Percentiles rank a stretch among this genome's conserved stretches.
Conservation (phyloP, 2,797 vertebrate genomes). For the Sebastes kiyomatsui region DNA sequence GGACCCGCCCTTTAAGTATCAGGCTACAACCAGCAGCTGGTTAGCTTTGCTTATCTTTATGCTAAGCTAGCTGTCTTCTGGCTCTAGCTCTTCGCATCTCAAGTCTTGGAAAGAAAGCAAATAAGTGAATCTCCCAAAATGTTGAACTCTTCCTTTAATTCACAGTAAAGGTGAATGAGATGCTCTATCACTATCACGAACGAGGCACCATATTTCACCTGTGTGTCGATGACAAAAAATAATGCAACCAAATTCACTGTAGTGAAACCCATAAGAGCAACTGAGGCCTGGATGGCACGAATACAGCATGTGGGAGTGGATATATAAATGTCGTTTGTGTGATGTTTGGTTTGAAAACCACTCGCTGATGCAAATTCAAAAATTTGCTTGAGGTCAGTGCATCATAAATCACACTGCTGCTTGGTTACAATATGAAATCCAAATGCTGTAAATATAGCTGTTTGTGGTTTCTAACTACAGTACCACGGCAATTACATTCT, state of each 20-base stretch:
- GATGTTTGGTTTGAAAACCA: slow-evolving; percentile 50
- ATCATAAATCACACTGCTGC: slow-evolving; percentile 52
- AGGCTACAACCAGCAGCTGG: background rate
- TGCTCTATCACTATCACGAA: background rate
- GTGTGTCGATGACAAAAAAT: slow-evolving; percentile 5
- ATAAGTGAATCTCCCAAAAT: background rate
- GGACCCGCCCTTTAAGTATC: no score
- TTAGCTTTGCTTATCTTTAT: background rate
- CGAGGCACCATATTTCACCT: slow-evolving; percentile 29
- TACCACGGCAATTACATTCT: slow-evolving; percentile 25
- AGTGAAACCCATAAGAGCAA: slow-evolving; percentile 17
- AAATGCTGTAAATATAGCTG: slow-evolving; percentile 49
- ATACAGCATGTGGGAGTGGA: slow-evolving; percentile 4
- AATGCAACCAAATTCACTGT: background rate
- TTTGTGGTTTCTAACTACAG: slow-evolving; percentile 55
- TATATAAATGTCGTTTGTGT: slow-evolving; percentile 30
- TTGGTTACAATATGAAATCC: slow-evolving; percentile 48
- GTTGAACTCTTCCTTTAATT: background rate
- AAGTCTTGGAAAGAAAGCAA: background rate
- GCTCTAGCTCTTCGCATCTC: background rate
- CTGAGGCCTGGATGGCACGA: slow-evolving; percentile 27
- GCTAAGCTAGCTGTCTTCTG: background rate
- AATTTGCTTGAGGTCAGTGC: slow-evolving; percentile 39
- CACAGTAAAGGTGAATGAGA: background rate
- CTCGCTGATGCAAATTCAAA: slow-evolving; percentile 47